Base-by-base conservation (phyloP, 2,888 invertebrate species). In the Diaphora mendica region DNA sequence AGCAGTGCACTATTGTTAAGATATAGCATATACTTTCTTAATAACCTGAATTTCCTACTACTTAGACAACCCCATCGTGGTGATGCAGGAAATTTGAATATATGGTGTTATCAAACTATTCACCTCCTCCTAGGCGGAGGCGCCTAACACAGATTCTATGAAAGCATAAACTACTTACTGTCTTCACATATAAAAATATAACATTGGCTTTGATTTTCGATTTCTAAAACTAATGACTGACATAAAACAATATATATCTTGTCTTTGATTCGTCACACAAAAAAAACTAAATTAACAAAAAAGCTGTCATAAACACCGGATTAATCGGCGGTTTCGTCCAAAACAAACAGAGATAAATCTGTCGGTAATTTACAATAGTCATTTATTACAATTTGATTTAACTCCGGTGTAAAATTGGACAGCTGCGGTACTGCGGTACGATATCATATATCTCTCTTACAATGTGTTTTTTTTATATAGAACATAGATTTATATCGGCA, bases 341-440 rank as follows among this genome's bases (percentile, higher is more conserved):
- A 70, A 70, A 35, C 44, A 70, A 70, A 70, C 70, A 70, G 42
- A 44, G 13, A 70, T 70, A 64, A 70, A 70, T 44, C 30, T 64
- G 70, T 48, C 15, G 48, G 23, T 70, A 64, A 70, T 70, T 64
- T 70, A 64, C 64, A 70, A 70, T 70, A 64, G 30, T 64, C 64
- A 70, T 70, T 70, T 70, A 70, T 70, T 70, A 48, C 64, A 42
- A 69, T 69, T n/a, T 15, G 35, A 30, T 59, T 59, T 69, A 35
- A n/a, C 23, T 68, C 35, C 23, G 39, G 17, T 35, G 55, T 55
- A 68, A 33, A n/a, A n/a, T 23, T 68, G 55, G 55, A 62, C 62
- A 30, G 62, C 62, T 62, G 11, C 30, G 62, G 15, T 62, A 30
- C 17, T 30, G 30, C 62, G 30, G 30, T 17, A 62, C 8, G 15